These are phyloP conservation scores for Campoplex nolae DNA, from an alignment of 2,888 invertebrate genomes.

Conservation along the genomic window DNA sequence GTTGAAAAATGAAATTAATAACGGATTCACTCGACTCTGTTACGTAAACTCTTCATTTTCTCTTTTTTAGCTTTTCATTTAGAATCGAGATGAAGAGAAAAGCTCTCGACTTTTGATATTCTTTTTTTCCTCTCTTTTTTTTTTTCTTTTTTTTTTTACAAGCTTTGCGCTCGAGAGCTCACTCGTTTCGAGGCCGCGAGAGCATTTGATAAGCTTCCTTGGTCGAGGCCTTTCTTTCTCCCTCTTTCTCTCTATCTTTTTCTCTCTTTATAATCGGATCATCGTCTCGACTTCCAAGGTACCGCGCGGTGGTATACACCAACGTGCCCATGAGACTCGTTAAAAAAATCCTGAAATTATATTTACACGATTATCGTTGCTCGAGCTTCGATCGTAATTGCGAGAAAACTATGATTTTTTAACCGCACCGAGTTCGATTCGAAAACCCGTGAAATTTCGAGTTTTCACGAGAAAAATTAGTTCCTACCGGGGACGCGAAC, in stretches of 20 bases:
- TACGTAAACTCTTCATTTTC: not conserved
- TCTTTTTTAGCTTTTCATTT: not conserved
- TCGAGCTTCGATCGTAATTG: not conserved
- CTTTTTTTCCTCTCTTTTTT: not conserved
- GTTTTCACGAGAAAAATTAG: not conserved
- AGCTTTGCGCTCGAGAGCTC: conserved; percentile 17
- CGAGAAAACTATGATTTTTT: too few relatives aligned
- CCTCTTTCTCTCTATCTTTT: conserved; percentile 6
- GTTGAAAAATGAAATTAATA: not conserved
- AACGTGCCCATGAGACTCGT: conserved; percentile 55
- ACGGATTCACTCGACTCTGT: not conserved
- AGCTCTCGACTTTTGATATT: not conserved
- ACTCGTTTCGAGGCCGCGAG: conserved; percentile 60
- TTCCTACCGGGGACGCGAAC: not conserved
- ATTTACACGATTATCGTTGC: not conserved
- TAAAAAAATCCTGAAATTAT: not conserved
- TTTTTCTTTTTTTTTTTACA: conserved; percentile 22
- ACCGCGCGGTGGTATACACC: conserved; percentile 17
- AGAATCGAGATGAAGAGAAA: conserved; percentile 13
- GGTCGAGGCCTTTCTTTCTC: conserved; percentile 62
- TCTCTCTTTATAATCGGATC: conserved; percentile 72
- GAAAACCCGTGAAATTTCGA: not conserved
- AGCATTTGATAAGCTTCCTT: conserved; percentile 76
- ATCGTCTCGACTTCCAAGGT: conserved; percentile 65
- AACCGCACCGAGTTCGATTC: too few relatives aligned